These are phyloP conservation scores for Drosophila fulvimacula DNA, from an alignment of 2,888 invertebrate species.

Conservation along the genomic window DNA sequence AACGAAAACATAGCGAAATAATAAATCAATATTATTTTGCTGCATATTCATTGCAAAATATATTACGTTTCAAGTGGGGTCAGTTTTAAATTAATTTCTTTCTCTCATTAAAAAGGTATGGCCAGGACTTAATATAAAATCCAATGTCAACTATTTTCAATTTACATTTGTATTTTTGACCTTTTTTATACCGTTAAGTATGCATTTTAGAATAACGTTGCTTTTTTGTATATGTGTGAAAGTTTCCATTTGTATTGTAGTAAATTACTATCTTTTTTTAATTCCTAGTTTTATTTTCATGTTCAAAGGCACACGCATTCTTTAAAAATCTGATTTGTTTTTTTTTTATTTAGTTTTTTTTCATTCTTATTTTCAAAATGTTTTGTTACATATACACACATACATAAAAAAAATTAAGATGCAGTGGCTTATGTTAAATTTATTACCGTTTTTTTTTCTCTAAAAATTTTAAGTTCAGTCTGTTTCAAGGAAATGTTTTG, in stretches of 20 bases:
- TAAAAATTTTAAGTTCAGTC: slow-evolving; percentile 72
- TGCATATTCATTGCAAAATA: slow-evolving; percentile 13
- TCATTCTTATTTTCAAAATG: slow-evolving; percentile 32
- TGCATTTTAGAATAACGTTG: slow-evolving; percentile 44
- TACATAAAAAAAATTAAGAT: slow-evolving; percentile 58
- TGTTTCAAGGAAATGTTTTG: slow-evolving; percentile 76
- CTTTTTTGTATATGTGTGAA: slow-evolving; percentile 34
- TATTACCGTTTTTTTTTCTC: slow-evolving; percentile 40
- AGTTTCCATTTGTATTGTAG: slow-evolving; percentile 42
- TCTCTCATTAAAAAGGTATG: slow-evolving; percentile 10
- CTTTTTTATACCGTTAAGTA: slow-evolving; percentile 37
- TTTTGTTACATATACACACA: slow-evolving; percentile 47
- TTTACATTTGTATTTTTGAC: slow-evolving; percentile 46
- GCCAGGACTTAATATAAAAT: slow-evolving; percentile 45
- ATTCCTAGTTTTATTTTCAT: slow-evolving; percentile 63
- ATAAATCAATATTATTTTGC: slow-evolving; percentile 14
- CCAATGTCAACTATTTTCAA: slow-evolving; percentile 19
- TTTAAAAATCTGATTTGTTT: slow-evolving; percentile 70
- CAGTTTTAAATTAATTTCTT: neutral
- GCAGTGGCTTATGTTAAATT: slow-evolving; percentile 54
- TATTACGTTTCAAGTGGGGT: neutral
- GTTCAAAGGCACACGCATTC: slow-evolving; percentile 74
- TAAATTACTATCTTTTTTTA: slow-evolving; percentile 61
- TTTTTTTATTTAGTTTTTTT: slow-evolving; percentile 29
- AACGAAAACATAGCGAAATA: slow-evolving; percentile 28